Percentiles rank a stretch among this genome's conserved stretches.
These are phyloP conservation scores for Lasiurus borealis DNA, from an alignment of 2,113 vertebrate genomes.

Conservation along the genomic window DNA sequence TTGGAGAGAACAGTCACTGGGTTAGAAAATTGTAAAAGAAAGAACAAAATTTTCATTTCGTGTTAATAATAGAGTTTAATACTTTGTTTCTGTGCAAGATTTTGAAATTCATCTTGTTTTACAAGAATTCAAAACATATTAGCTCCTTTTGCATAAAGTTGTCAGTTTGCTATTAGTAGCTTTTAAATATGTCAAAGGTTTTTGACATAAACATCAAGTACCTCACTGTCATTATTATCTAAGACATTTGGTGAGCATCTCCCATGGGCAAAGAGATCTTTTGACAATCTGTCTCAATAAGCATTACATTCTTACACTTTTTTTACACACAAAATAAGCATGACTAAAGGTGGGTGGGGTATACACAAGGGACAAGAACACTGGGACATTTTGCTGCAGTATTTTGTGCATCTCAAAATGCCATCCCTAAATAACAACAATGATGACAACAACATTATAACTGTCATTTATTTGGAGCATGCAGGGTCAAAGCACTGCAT, in stretches of 20 bases:
- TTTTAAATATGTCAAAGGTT: constrained; percentile 32
- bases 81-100: neutral
- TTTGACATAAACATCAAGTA: constrained; percentile 53
- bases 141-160: neutral
- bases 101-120: neutral
- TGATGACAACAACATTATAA: neutral
- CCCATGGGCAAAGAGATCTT: neutral
- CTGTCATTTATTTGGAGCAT: neutral
- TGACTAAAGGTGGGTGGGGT: too few relatives aligned
- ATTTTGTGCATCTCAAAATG: neutral
- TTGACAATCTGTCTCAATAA: constrained; percentile 36
- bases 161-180: neutral
- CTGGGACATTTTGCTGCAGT: neutral
- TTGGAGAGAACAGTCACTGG: neutral
- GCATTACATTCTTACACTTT: neutral
- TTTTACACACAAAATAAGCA: neutral
- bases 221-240: neutral
- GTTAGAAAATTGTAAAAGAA: constrained; percentile 39
- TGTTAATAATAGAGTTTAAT: constrained; percentile 26
- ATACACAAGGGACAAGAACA: neutral
- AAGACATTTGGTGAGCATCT: neutral
- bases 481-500: neutral
- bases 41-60: neutral
- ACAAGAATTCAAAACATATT: constrained; percentile 6
- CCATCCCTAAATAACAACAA: neutral